Percentiles rank a stretch among this genome's conserved stretches.
Conservation (phyloP, 92 coral and sea anemone genomes). For the Umimayanthus kanabou region DNA sequence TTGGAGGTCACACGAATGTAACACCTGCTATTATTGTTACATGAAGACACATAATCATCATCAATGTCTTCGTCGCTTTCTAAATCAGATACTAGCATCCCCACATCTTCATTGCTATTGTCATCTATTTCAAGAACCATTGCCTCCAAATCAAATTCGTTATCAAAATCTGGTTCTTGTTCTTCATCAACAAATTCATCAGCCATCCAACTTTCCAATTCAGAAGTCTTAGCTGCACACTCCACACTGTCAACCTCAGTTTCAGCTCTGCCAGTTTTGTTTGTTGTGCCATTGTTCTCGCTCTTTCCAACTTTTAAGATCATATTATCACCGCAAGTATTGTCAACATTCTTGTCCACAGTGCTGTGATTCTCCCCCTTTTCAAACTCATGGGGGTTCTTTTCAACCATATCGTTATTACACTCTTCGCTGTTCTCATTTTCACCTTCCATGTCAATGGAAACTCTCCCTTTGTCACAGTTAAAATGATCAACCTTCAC, state of each 20-base stretch:
- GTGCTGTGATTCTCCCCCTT: neutral
- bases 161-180: constrained; percentile 1
- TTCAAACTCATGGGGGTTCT: neutral
- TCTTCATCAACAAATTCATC: neutral
- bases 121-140: neutral
- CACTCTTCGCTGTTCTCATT: neutral
- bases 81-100: constrained; percentile 20
- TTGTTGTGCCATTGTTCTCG: neutral
- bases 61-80: constrained; percentile 4
- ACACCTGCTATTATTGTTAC: neutral
- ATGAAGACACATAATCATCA: neutral
- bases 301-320: neutral
- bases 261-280: neutral
- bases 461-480: neutral
- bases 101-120: neutral
- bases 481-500: neutral
- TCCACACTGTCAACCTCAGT: neutral
- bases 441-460: neutral
- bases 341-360: neutral
- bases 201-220: neutral
- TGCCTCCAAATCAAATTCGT: constrained; percentile 21
- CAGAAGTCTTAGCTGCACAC: neutral
- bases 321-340: neutral
- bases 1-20: constrained; percentile 36
- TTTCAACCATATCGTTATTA: neutral